These are phyloP conservation scores for Columbina picui DNA, from an alignment of 2,113 vertebrate genomes.

Conservation along the genomic window DNA sequence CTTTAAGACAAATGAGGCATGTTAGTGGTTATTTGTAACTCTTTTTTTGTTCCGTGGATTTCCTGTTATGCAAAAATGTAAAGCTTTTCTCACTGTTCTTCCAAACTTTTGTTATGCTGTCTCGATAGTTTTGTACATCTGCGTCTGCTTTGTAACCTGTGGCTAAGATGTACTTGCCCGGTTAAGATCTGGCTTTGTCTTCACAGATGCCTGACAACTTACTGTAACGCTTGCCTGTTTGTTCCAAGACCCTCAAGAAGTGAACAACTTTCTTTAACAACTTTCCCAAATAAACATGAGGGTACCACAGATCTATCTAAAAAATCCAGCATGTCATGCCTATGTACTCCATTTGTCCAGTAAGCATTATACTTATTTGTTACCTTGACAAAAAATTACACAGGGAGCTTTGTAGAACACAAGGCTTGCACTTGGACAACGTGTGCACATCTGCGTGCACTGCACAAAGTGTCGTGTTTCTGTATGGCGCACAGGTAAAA, in stretches of 20 bases:
- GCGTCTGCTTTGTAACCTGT: conserved; percentile 67
- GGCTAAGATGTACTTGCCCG: conserved; percentile 53
- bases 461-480: rapidly evolving
- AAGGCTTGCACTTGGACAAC: not conserved
- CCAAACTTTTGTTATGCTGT: conserved; percentile 65
- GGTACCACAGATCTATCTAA: not conserved
- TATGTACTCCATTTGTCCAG: not conserved
- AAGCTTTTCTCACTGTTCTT: conserved; percentile 56
- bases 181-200: conserved; percentile 20
- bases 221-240: not conserved
- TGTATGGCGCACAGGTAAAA: not conserved
- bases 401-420: not conserved
- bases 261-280: not conserved
- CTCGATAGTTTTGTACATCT: conserved; percentile 61
- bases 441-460: rapidly evolving
- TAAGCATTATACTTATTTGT: not conserved
- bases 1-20: conserved; percentile 65
- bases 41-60: conserved; percentile 67
- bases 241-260: not conserved
- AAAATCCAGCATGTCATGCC: not conserved
- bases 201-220: not conserved
- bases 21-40: conserved; percentile 65
- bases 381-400: not conserved
- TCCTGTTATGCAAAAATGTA: conserved; percentile 68
- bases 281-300: not conserved